A percentile compares a stretch with the other conserved stretches of the same genome.
Evolutionary conservation across 2,797 vertebrate species (phyloP).

Genomic region (Rhincodon typus): DNA sequence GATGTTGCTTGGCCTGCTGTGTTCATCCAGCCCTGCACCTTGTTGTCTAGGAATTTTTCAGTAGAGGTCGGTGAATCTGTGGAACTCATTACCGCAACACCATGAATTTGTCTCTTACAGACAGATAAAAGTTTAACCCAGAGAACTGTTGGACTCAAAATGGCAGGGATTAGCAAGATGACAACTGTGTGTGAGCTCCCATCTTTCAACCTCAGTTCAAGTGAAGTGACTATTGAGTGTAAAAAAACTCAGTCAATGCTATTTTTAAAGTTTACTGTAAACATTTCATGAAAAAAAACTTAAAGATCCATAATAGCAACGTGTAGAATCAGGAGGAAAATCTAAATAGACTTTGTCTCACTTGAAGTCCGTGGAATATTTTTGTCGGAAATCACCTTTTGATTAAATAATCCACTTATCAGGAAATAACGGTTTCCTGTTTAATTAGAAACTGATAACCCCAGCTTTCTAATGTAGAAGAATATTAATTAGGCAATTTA

Average conservation of each 20-base stretch:
- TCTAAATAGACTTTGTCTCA: constrained; percentile 24
- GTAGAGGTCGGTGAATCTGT: too few relatives aligned
- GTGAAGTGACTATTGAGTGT: background rate
- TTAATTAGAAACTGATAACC: constrained; percentile 28
- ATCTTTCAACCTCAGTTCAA: background rate
- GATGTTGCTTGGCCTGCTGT: too few relatives aligned
- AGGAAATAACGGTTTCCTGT: constrained; percentile 14
- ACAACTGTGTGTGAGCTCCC: background rate
- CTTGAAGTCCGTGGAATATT: background rate
- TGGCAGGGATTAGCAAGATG: background rate
- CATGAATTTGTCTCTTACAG: too few relatives aligned
- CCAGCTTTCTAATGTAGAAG: background rate
- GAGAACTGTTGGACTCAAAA: background rate
- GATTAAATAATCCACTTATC: constrained; percentile 23
- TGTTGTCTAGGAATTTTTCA: too few relatives aligned
- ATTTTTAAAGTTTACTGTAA: background rate
- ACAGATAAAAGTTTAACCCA: too few relatives aligned
- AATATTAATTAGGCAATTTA: constrained; percentile 21
- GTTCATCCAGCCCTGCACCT: too few relatives aligned
- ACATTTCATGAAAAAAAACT: background rate
- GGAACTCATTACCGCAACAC: too few relatives aligned
- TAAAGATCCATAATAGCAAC: background rate
- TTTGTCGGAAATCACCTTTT: background rate
- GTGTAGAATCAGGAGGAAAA: background rate
- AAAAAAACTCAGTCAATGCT: background rate